Evolutionary conservation across 2,113 vertebrate genomes (phyloP).

Genomic region (Macaca mulatta): DNA sequence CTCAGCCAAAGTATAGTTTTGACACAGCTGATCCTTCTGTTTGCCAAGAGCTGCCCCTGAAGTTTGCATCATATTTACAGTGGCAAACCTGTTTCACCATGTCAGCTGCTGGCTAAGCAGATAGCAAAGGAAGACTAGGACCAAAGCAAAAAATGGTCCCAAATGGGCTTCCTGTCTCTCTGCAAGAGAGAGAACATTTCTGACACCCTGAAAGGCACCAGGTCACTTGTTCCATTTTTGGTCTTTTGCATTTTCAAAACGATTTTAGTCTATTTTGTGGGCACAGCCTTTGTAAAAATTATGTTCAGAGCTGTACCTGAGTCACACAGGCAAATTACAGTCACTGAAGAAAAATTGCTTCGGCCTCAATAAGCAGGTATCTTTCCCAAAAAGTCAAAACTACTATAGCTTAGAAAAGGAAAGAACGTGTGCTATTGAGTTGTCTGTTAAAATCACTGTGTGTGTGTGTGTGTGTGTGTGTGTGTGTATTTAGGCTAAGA

Average conservation of each 20-base stretch:
- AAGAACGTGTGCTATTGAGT: background rate
- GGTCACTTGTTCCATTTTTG: background rate
- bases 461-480: background rate
- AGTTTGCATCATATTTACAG: background rate
- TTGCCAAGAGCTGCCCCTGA: constrained; percentile 29
- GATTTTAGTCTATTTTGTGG: background rate
- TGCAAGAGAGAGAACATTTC: background rate
- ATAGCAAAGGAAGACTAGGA: background rate
- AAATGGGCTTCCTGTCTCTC: background rate
- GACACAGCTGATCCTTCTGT: background rate
- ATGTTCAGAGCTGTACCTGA: background rate
- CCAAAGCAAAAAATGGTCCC: background rate
- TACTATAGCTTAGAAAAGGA: background rate
- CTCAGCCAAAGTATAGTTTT: background rate
- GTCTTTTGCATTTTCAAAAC: background rate
- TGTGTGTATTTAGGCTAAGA: background rate
- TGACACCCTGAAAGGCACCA: background rate
- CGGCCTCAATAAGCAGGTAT: constrained; percentile 24
- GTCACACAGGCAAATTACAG: background rate
- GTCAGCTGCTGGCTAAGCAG: background rate
- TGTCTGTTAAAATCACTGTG: background rate
- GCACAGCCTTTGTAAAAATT: background rate
- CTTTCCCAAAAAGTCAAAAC: background rate
- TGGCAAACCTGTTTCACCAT: background rate
- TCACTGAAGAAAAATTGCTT: background rate